phyloP scores from a whole-genome alignment of 2,888 invertebrate genomes.

The Cerastoderma edule region DNA sequence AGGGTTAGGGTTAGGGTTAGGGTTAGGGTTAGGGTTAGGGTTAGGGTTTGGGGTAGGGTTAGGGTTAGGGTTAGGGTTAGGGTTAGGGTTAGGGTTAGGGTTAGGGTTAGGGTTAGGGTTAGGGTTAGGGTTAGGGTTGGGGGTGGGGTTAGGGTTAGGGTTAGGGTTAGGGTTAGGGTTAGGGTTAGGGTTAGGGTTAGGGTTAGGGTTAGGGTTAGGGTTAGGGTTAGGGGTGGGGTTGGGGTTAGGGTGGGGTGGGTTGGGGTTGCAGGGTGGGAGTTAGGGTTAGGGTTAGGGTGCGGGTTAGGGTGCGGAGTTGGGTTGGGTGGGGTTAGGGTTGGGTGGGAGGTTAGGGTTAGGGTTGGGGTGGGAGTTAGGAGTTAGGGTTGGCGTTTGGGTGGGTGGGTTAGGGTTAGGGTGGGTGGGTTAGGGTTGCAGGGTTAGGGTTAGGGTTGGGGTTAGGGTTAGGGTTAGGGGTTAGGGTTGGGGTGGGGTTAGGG shows the following conservation, averaged over 20 bases:
- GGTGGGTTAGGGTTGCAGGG: conserved; percentile 49
- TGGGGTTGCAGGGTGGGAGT: not conserved
- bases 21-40: not conserved
- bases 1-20: not conserved
- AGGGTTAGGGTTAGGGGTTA: conserved; percentile 28
- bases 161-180: not conserved
- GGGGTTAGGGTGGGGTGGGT: not conserved
- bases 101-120: not conserved
- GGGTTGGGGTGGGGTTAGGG: conserved; percentile 18
- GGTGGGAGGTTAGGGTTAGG: conserved; percentile 65
- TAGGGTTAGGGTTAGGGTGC: conserved; percentile 54
- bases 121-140: not conserved
- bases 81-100: not conserved
- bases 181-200: not conserved
- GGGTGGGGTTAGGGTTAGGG: not conserved
- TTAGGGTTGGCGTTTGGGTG: conserved; percentile 46
- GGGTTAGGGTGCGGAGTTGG: conserved; percentile 69
- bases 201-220: not conserved
- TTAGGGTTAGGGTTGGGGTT: conserved; percentile 47
- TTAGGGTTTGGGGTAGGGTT: not conserved
- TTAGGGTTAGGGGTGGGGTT: not conserved
- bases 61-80: not conserved
- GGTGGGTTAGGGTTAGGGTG: conserved; percentile 52
- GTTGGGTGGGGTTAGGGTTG: conserved; percentile 68
- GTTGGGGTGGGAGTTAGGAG: conserved; percentile 57